Evolutionary conservation across 1,140 invertebrate genomes (phyloP), one percentile per base, ranked within the genome.

Genomic region (Drosophila repletoides): DNA sequence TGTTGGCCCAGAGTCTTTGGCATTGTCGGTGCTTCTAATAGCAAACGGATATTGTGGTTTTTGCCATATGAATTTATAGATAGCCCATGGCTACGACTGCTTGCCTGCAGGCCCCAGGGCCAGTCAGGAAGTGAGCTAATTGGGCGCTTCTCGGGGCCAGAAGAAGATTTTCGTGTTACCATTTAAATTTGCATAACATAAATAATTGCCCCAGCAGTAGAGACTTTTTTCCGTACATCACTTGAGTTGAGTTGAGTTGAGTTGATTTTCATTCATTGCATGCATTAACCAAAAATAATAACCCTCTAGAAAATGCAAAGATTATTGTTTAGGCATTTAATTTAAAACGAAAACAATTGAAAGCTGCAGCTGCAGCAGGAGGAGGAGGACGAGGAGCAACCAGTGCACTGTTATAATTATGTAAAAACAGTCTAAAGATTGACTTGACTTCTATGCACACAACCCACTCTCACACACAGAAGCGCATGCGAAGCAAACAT

Each of bases 261-360:
- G 3, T 38, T 67, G 29, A 66, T 31, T 59, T 66, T 40, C 58
- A 36, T 66, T 40, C 58, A 36, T 56, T 49, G 55, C 45, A 63
- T 81, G 79, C 75, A 67, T 73, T 86, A 86, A 84, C 75, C 80
- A 86, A 86, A 86, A 86, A 86, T 80, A 86, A 86, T 76, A 86
- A 66, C 59, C 72, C 63, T 29, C 24, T 56, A 74, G 72, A 76
- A 86, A 80, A 76, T 86, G 80, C 80, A 69, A 61, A 86, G 73
- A 86, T 86, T 80, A 86, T 86, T 86, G 80, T 86, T 86, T 80
- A 86, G 63, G 80, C 80, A 86, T 86, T 86, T 86, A 72, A 86
- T 80, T 86, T 80, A 60, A 79, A 86, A 68, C 59, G 74, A 80
- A 86, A 64, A 75, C 75, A 86, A 84, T 83, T 65, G 53, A 49